These are phyloP conservation scores for Lasioglossum morio DNA, from an alignment of 2,888 invertebrate genomes.

Conservation along the genomic window DNA sequence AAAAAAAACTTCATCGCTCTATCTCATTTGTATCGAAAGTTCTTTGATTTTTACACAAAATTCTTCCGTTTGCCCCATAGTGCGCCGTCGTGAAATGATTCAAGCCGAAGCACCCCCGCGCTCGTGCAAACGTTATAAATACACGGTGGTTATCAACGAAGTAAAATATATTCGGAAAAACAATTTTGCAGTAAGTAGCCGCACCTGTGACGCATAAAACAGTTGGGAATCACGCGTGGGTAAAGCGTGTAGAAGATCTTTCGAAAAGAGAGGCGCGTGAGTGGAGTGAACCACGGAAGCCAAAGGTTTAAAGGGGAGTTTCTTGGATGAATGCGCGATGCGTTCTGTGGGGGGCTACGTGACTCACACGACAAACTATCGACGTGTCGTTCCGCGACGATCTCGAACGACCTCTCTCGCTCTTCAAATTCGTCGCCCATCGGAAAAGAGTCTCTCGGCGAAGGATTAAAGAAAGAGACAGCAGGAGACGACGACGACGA, in stretches of 20 bases:
- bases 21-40: too few relatives aligned
- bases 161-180: conserved; percentile 39
- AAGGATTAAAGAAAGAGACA: conserved; percentile 4
- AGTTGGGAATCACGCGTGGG: conserved; percentile 26
- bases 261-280: conserved; percentile 32
- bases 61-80: too few relatives aligned
- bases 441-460: conserved; percentile 13
- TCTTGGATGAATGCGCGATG: conserved; percentile 38
- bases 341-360: conserved; percentile 43
- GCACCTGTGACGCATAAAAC: conserved; percentile 65
- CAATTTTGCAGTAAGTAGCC: conserved; percentile 33
- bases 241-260: conserved; percentile 27
- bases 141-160: not conserved
- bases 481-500: not conserved
- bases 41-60: too few relatives aligned
- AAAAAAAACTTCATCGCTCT: too few relatives aligned
- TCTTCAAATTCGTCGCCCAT: conserved; percentile 5
- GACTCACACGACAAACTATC: conserved; percentile 69
- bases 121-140: conserved; percentile 14
- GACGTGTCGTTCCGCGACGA: conserved; percentile 47
- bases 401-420: conserved; percentile 26
- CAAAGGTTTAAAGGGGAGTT: conserved; percentile 23
- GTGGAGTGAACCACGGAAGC: conserved; percentile 22
- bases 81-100: too few relatives aligned
- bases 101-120: not conserved